Evolutionary conservation across 2,888 invertebrate genomes (phyloP).

Genomic region (Globia sparganii): DNA sequence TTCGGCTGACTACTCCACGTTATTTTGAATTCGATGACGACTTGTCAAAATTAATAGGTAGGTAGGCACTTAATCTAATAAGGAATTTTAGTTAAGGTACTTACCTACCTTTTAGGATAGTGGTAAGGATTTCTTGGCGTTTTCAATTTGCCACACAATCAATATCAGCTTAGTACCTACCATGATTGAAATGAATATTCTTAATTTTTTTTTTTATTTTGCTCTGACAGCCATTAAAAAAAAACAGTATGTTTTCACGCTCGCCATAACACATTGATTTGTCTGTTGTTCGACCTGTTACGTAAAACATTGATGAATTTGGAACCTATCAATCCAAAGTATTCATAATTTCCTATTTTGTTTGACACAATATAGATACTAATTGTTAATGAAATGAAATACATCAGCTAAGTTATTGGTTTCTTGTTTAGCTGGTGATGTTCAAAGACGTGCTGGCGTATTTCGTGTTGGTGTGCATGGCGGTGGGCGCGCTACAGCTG

Average conservation of each 20-base stretch:
- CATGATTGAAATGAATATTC: background rate
- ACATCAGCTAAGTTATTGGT: background rate
- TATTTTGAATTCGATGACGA: background rate
- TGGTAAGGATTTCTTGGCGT: too few relatives aligned
- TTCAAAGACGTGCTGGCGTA: constrained; percentile 84
- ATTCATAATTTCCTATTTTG: background rate
- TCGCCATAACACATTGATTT: background rate
- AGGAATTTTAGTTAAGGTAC: background rate
- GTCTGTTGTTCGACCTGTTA: background rate
- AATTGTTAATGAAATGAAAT: background rate
- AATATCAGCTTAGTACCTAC: background rate
- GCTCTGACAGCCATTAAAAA: too few relatives aligned
- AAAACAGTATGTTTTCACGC: too few relatives aligned
- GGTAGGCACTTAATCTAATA: background rate
- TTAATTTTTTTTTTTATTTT: too few relatives aligned
- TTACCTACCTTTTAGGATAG: too few relatives aligned
- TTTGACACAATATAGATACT: background rate
- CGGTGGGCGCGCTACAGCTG: constrained; percentile 77
- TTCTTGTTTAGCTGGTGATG: constrained; percentile 79
- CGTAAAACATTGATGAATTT: background rate
- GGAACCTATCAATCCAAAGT: background rate
- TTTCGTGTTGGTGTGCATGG: constrained; percentile 78
- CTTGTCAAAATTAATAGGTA: background rate
- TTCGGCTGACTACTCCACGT: too few relatives aligned
- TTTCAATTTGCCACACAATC: background rate